phyloP scores from a whole-genome alignment of 2,113 vertebrate genomes.

The Brachypteracias leptosomus region DNA sequence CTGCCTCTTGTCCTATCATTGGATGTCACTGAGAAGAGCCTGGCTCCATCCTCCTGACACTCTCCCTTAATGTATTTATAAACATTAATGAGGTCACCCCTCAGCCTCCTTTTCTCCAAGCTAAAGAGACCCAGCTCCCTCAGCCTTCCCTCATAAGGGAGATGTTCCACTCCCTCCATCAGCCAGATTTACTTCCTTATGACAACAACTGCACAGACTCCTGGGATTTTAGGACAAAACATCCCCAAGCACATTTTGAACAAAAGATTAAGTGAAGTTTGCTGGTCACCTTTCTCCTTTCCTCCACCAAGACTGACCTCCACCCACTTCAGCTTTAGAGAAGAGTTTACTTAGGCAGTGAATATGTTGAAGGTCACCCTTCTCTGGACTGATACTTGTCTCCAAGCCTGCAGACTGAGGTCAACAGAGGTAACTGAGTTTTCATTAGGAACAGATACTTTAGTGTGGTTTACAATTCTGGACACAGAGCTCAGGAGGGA shows the following conservation, averaged over 20 bases:
- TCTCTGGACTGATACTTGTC: not conserved
- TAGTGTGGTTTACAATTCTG: not conserved
- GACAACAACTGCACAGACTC: not conserved
- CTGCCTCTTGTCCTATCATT: too few relatives aligned
- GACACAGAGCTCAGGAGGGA: not conserved
- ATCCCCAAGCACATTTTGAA: not conserved
- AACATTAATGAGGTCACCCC: too few relatives aligned
- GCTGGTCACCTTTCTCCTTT: not conserved
- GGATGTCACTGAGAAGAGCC: too few relatives aligned
- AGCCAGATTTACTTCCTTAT: not conserved
- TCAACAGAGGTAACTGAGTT: not conserved
- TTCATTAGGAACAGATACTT: not conserved
- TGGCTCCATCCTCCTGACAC: too few relatives aligned
- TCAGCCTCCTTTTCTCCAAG: too few relatives aligned
- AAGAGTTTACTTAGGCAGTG: not conserved
- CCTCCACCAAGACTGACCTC: not conserved
- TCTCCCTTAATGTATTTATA: too few relatives aligned
- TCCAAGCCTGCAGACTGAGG: not conserved
- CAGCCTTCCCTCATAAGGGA: too few relatives aligned
- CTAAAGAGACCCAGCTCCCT: too few relatives aligned
- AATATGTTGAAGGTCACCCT: not conserved
- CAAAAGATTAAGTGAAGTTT: not conserved
- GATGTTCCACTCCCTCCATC: too few relatives aligned
- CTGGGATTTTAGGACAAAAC: not conserved
- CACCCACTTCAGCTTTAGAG: not conserved